Conservation (phyloP, 2,888 invertebrate species). For the Flexamia atlantica region DNA sequence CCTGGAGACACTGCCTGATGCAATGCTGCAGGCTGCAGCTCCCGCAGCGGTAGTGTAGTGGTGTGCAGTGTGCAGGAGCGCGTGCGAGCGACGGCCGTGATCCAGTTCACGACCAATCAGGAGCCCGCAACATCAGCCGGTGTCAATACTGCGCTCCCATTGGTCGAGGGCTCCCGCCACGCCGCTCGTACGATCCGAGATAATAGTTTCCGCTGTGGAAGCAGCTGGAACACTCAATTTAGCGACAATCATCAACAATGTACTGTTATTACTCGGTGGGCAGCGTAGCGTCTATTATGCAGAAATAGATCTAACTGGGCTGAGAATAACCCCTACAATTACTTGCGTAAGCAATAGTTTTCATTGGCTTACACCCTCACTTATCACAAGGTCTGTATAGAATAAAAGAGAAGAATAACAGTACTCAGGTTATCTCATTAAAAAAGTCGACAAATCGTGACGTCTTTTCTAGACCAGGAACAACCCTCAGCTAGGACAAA, state of each 20-base stretch:
- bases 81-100: conserved; percentile 33
- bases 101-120: conserved; percentile 41
- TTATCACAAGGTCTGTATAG: too few relatives aligned
- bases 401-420: too few relatives aligned
- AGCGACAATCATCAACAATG: not conserved
- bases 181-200: conserved; percentile 5
- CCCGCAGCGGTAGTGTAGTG: not conserved
- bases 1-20: not conserved
- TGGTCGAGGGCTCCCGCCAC: conserved; percentile 13
- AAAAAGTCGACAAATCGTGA: too few relatives aligned
- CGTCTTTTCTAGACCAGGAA: too few relatives aligned
- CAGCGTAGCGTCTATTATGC: not conserved
- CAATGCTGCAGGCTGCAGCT: not conserved
- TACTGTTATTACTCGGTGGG: conserved; percentile 20
- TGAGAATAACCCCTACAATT: too few relatives aligned
- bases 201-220: conserved; percentile 15
- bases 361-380: too few relatives aligned
- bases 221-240: conserved; percentile 38
- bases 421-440: too few relatives aligned
- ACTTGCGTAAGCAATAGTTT: too few relatives aligned
- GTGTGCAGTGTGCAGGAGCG: conserved; percentile 4
- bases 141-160: conserved; percentile 11
- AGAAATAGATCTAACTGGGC: not conserved
- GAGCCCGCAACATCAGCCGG: conserved; percentile 35
- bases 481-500: too few relatives aligned